Percentiles rank a stretch among this genome's conserved stretches.
phyloP scores from a whole-genome alignment of 2,888 invertebrate species.

The Volucella zonaria region DNA sequence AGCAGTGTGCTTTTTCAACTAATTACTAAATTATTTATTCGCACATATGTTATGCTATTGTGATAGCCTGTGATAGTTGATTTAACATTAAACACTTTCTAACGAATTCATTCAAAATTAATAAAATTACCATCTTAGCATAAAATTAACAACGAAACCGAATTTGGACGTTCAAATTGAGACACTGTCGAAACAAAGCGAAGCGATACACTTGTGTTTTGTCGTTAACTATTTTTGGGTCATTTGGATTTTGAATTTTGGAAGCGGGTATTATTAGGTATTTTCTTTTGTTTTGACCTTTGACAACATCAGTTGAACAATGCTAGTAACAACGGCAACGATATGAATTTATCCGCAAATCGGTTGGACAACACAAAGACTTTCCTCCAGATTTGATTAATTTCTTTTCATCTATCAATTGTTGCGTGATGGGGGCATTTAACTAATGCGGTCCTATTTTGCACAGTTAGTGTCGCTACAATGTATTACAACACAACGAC shows the following conservation, averaged over 20 bases:
- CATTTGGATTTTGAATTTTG: constrained; percentile 8
- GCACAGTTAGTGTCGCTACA: constrained; percentile 20
- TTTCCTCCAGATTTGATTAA: constrained; percentile 23
- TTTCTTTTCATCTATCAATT: constrained; percentile 8
- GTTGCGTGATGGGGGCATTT: background rate
- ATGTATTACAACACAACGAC: constrained; percentile 22
- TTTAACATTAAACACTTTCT: too few species aligned
- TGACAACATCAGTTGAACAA: constrained; percentile 18
- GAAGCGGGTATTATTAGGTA: background rate
- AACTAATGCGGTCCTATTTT: constrained; percentile 10
- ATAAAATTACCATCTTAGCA: constrained; percentile 2
- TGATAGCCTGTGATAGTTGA: too few species aligned
- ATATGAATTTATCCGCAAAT: constrained; percentile 12
- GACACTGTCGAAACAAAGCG: background rate
- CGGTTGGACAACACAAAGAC: constrained; percentile 12
- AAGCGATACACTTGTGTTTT: constrained; percentile 16
- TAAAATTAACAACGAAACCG: background rate
- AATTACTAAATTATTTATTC: too few species aligned
- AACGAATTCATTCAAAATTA: background rate
- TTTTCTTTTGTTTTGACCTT: background rate
- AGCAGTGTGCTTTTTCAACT: too few species aligned
- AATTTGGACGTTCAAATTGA: background rate
- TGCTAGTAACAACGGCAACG: constrained; percentile 7
- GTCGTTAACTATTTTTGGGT: constrained; percentile 26
- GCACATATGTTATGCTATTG: too few species aligned